Evolutionary conservation across 1,140 invertebrate species (phyloP).

Genomic region (Phymastichus coffea): DNA sequence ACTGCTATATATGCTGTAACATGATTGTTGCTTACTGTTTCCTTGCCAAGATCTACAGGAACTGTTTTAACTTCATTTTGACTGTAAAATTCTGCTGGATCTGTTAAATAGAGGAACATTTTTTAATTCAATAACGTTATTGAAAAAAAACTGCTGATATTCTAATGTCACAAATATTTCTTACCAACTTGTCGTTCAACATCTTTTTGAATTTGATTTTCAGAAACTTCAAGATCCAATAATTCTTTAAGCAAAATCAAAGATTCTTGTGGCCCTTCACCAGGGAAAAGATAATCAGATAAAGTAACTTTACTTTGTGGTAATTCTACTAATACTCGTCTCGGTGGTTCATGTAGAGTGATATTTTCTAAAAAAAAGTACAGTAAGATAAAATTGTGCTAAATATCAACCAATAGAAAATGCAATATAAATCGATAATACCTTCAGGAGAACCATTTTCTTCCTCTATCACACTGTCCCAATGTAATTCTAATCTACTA

Average conservation of each 20-base stretch:
- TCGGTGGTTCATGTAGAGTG: constrained; percentile 76
- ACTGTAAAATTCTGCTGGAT: constrained; percentile 67
- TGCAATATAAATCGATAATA: constrained; percentile 35
- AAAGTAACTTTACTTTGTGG: constrained; percentile 67
- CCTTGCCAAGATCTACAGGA: constrained; percentile 54
- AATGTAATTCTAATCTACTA: constrained; percentile 79
- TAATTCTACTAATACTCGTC: constrained; percentile 71
- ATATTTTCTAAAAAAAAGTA: constrained; percentile 59
- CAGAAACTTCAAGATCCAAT: constrained; percentile 69
- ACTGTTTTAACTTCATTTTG: constrained; percentile 58
- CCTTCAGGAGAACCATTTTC: constrained; percentile 69
- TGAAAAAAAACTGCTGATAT: not conserved
- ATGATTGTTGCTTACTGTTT: constrained; percentile 55
- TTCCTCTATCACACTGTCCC: constrained; percentile 79
- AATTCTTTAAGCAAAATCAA: constrained; percentile 72
- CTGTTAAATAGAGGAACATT: constrained; percentile 47
- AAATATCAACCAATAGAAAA: constrained; percentile 3
- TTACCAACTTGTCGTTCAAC: constrained; percentile 65
- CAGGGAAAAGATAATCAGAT: constrained; percentile 83
- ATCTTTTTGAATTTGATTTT: constrained; percentile 65
- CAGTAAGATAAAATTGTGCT: constrained; percentile 9
- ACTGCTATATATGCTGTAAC: constrained; percentile 60
- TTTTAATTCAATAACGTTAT: not conserved
- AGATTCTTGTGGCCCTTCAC: constrained; percentile 75
- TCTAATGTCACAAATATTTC: constrained; percentile 25